phyloP scores from a whole-genome alignment of 2,888 invertebrate genomes.

The Ochropacha duplaris region DNA sequence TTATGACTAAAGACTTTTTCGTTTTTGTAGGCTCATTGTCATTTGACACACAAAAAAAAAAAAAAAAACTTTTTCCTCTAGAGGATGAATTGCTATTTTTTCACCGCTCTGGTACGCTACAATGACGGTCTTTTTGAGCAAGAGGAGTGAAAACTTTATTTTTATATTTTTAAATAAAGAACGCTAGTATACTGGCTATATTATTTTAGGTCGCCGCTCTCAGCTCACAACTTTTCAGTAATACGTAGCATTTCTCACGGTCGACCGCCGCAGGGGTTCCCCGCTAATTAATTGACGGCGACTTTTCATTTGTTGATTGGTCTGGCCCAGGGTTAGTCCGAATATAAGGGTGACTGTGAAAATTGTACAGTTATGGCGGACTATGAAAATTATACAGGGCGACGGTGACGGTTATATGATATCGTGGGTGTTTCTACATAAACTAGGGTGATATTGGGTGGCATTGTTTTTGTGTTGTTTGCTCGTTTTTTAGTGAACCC shows the following conservation, averaged over 20 bases:
- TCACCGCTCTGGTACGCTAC: too few relatives aligned
- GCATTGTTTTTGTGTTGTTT: not conserved
- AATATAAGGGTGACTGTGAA: not conserved
- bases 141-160: too few relatives aligned
- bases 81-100: too few relatives aligned
- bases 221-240: constrained; percentile 5
- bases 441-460: not conserved
- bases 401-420: not conserved
- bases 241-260: constrained; percentile 53
- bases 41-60: too few relatives aligned
- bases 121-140: too few relatives aligned
- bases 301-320: constrained; percentile 67
- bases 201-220: not conserved
- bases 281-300: constrained; percentile 68
- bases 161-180: too few relatives aligned
- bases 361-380: constrained; percentile 17
- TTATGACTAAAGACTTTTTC: too few relatives aligned
- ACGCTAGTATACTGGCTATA: too few relatives aligned
- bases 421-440: not conserved
- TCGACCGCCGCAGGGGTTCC: constrained; percentile 44
- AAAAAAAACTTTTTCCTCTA: too few relatives aligned
- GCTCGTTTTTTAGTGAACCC: not conserved
- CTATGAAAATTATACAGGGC: constrained; percentile 18
- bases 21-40: too few relatives aligned
- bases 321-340: constrained; percentile 27